These are phyloP conservation scores for Ophiodon elongatus DNA, from an alignment of 2,113 vertebrate genomes.

Conservation along the genomic window DNA sequence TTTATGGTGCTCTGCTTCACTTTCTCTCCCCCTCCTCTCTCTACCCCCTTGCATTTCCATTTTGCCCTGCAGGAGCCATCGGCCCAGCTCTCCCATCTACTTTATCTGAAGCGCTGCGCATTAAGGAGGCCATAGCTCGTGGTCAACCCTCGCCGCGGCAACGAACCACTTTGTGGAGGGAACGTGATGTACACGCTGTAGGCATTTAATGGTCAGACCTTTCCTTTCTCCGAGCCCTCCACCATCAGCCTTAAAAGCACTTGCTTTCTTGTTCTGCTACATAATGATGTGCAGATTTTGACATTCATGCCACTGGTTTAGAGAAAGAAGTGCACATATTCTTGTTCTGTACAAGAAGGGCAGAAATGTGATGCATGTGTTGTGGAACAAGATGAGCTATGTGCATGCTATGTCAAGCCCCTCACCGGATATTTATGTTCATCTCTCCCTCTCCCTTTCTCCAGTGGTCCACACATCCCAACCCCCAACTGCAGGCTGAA, in stretches of 20 bases:
- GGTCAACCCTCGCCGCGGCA: slow-evolving; percentile 29
- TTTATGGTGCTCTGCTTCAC: slow-evolving; percentile 31
- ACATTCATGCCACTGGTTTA: slow-evolving; percentile 31
- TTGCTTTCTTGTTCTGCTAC: slow-evolving; percentile 6
- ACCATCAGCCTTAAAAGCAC: neutral
- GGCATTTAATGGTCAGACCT: slow-evolving; percentile 11
- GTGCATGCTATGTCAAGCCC: slow-evolving; percentile 28
- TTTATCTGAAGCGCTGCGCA: slow-evolving; percentile 44
- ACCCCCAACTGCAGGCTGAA: slow-evolving; percentile 54
- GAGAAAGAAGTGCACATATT: neutral
- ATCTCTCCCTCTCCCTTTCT: slow-evolving; percentile 16
- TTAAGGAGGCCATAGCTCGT: slow-evolving; percentile 40
- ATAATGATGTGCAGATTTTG: slow-evolving; percentile 35
- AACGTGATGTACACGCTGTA: slow-evolving; percentile 21
- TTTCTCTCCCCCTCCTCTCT: slow-evolving; percentile 21
- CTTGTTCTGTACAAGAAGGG: neutral
- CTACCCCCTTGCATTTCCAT: slow-evolving; percentile 45
- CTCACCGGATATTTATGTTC: slow-evolving; percentile 42
- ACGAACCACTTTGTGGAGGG: slow-evolving; percentile 15
- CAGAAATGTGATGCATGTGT: neutral
- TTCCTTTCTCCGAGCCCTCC: neutral
- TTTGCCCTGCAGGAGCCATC: slow-evolving; percentile 35
- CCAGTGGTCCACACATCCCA: slow-evolving; percentile 48
- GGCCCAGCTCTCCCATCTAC: slow-evolving; percentile 32
- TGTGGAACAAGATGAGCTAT: slow-evolving; percentile 20